Evolutionary conservation across 2,797 vertebrate genomes (phyloP).

Genomic region (Urophycis tenuis): DNA sequence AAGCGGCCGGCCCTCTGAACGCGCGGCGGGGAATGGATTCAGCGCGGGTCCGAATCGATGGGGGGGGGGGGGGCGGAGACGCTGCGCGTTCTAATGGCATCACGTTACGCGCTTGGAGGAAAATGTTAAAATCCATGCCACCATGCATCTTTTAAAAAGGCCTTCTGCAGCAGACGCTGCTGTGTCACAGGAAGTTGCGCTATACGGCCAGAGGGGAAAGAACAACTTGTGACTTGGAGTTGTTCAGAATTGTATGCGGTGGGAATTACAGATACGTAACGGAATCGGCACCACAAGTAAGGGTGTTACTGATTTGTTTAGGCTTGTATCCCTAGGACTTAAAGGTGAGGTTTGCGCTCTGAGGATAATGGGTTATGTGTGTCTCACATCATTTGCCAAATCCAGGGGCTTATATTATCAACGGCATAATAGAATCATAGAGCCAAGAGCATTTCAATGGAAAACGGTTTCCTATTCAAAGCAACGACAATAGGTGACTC

Average conservation of each 20-base stretch:
- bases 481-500: not conserved
- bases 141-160: conserved; percentile 39
- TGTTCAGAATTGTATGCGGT: not conserved
- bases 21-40: not conserved
- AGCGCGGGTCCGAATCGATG: conserved; percentile 26
- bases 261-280: not conserved
- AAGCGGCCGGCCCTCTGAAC: conserved; percentile 29
- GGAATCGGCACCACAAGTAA: not conserved
- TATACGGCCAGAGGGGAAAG: not conserved
- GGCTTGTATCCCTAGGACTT: not conserved
- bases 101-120: conserved; percentile 17
- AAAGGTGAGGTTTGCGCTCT: too few relatives aligned
- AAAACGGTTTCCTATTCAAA: not conserved
- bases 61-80: too few relatives aligned
- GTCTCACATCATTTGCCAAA: not conserved
- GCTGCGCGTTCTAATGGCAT: not conserved
- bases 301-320: not conserved
- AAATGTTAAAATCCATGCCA: conserved; percentile 33
- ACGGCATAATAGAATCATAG: not conserved
- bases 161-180: conserved; percentile 22
- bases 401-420: not conserved
- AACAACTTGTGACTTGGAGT: not conserved
- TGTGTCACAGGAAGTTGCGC: not conserved
- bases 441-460: not conserved
- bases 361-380: not conserved